phyloP scores from a whole-genome alignment of 2,888 invertebrate species.

The Proisotoma minuta region DNA sequence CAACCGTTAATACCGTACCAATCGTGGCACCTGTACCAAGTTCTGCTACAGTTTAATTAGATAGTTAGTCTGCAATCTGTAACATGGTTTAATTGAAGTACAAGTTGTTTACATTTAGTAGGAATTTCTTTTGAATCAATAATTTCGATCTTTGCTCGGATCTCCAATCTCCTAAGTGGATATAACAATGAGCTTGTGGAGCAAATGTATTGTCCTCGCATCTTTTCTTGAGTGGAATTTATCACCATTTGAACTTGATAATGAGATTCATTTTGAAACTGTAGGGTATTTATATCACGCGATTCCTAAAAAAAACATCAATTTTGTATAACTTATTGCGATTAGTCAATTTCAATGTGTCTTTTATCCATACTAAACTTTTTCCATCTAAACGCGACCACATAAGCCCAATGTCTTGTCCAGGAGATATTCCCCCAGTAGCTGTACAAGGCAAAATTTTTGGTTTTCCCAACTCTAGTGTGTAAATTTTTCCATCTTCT shows the following conservation, averaged over 20 bases:
- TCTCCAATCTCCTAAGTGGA: no score
- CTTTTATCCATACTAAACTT: not conserved
- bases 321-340: no score
- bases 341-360: not conserved
- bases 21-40: constrained; percentile 6
- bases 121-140: no score
- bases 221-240: not conserved
- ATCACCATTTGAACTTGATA: not conserved
- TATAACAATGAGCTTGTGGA: no score
- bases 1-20: constrained; percentile 9
- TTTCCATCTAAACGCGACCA: not conserved
- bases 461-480: not conserved
- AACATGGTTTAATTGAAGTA: no score
- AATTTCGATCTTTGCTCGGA: no score
- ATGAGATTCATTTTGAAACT: not conserved
- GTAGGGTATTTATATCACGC: not conserved
- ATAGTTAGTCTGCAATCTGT: no score
- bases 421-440: not conserved
- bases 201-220: not conserved
- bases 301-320: not conserved
- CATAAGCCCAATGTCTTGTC: not conserved
- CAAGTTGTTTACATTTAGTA: no score
- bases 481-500: not conserved
- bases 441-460: not conserved
- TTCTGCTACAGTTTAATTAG: no score